These are phyloP conservation scores for Palythoa caribaeorum DNA, from an alignment of 92 coral and sea anemone species.

Conservation along the genomic window DNA sequence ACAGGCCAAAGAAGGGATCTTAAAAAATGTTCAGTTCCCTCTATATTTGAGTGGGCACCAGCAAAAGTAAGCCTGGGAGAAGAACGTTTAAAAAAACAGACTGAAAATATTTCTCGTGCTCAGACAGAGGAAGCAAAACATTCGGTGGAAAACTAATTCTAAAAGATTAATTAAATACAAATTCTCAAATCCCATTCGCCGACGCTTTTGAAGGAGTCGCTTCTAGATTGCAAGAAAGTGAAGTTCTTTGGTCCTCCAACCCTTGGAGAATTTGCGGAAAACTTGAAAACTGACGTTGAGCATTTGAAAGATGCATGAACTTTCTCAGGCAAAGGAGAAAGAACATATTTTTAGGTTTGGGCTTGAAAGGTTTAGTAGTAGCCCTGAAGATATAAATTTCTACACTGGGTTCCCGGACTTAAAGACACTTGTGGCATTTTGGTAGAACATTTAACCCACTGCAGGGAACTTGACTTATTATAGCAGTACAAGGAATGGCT, in stretches of 20 bases:
- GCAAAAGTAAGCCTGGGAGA: constrained; percentile 41
- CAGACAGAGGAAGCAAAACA: constrained; percentile 20
- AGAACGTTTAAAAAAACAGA: constrained; percentile 59
- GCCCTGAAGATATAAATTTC: constrained; percentile 69
- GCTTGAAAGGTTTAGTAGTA: constrained; percentile 58
- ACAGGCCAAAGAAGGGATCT: constrained; percentile 69
- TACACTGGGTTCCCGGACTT: constrained; percentile 80
- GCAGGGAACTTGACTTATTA: constrained; percentile 62
- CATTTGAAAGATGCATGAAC: constrained; percentile 49
- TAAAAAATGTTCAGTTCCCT: constrained; percentile 58
- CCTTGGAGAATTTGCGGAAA: constrained; percentile 56
- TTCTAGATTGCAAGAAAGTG: constrained; percentile 18
- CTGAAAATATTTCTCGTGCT: constrained; percentile 21
- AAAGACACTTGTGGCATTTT: constrained; percentile 57
- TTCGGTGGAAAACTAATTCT: constrained; percentile 18
- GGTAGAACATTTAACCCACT: constrained; percentile 64
- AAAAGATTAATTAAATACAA: background rate
- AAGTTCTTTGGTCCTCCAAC: constrained; percentile 47
- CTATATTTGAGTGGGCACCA: constrained; percentile 67
- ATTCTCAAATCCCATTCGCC: background rate
- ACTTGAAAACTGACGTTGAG: constrained; percentile 39
- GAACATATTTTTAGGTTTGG: constrained; percentile 60
- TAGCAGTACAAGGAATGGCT: constrained; percentile 39
- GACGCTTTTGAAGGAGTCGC: constrained; percentile 36
- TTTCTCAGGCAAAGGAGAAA: constrained; percentile 40